These are phyloP conservation scores for Eudasyphora cyanicolor DNA, from an alignment of 2,888 invertebrate species.

Conservation along the genomic window DNA sequence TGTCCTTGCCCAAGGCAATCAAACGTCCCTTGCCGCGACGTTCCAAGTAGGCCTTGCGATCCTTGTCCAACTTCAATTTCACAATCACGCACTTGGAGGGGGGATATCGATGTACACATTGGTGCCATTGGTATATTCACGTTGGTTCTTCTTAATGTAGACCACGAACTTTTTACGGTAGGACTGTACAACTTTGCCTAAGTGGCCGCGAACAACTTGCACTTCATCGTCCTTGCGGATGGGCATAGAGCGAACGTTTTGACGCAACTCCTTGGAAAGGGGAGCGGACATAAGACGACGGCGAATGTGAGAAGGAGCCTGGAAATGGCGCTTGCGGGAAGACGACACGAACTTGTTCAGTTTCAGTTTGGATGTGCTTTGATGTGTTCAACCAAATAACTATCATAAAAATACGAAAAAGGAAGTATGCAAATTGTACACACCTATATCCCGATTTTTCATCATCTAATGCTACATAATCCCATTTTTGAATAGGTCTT, in stretches of 20 bases:
- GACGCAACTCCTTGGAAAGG: conserved; percentile 97
- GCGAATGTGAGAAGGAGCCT: conserved; percentile 98
- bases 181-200: conserved; percentile 98
- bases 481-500: no score
- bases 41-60: conserved; percentile 97
- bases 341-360: conserved; percentile 96
- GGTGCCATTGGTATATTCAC: conserved; percentile 99
- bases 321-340: conserved; percentile 98
- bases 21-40: conserved; percentile 96
- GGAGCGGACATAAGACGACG: conserved; percentile 98
- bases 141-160: conserved; percentile 99
- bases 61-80: conserved; percentile 99
- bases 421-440: no score
- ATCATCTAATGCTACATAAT: no score
- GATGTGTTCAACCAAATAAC: conserved; percentile 73
- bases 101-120: conserved; percentile 98
- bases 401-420: conserved; percentile 78
- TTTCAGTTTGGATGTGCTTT: conserved; percentile 86
- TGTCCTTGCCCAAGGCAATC: conserved; percentile 95
- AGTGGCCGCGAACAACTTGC: conserved; percentile 98
- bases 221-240: conserved; percentile 99
- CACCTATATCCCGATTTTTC: no score
- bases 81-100: conserved; percentile 99
- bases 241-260: conserved; percentile 98
- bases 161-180: no score